Base-by-base conservation (phyloP, 2,888 invertebrate genomes). In the Drosophila birchii region DNA sequence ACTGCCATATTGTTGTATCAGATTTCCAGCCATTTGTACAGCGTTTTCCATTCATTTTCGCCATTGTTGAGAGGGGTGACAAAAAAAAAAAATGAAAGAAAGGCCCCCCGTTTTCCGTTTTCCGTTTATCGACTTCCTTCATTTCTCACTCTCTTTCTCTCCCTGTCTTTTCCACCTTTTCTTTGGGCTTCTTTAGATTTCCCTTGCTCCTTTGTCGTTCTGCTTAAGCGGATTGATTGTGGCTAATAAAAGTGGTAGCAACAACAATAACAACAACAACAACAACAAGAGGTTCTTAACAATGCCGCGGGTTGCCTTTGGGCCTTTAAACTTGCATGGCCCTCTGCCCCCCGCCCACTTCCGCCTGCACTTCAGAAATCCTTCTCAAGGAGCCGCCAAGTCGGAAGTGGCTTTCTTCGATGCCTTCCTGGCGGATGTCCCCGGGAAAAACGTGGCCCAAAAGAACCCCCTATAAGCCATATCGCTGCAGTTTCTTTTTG, bases 171-270 rank as follows among this genome's bases (percentile, higher is more conserved):
- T 23, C 16, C 29, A 29, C 14, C 44, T 44, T 16, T 23, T 44
- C 23, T 16, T 23, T 41, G 38, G 11, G 16, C 6, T 9, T 14
- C 14, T 23, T 36, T 53, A 18, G 18, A 18, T 5, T 2, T 5
- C 5, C 44, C 26, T 8, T 16, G 32, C 43, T 32, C 14, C 18
- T 11, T 57, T 38, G n/a, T 18, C 32, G n/a, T 51, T 56, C 56
- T 45, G 49, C 64, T 66, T 71, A 75, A 71, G 71, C 75, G 68
- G 76, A 89, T 83, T 83, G 83, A 83, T 83, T 83, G 85, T 79
- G 82, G 88, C 81, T 83, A 89, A 83, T 83, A 83, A 83, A 89
- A 84, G 69, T 79, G 79, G 78, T 39, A 38, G 64, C 3, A 29
- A 34, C 78, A 80, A n/a, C n/a, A n/a, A n/a, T n/a, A n/a, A 75